These are phyloP conservation scores for Scelioninae gen. 1 DNA, from an alignment of 2,888 invertebrate genomes.

Conservation along the genomic window DNA sequence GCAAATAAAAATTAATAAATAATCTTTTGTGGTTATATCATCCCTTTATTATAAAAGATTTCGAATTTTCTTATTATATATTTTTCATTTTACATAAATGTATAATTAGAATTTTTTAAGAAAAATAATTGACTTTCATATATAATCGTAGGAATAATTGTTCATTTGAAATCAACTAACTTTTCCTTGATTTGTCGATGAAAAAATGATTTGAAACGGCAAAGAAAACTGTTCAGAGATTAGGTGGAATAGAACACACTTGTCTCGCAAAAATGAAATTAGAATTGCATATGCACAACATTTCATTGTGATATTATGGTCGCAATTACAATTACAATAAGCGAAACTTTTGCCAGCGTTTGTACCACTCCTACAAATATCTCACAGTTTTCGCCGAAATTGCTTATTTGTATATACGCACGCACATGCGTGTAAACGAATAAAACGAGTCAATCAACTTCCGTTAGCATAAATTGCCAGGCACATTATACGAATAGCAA, in stretches of 20 bases:
- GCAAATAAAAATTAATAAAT: too few species aligned
- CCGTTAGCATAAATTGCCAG: conserved; percentile 66
- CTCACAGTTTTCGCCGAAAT: conserved; percentile 1
- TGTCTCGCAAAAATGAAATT: conserved; percentile 21
- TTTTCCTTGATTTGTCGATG: not conserved
- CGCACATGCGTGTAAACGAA: too few species aligned
- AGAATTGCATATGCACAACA: conserved; percentile 16
- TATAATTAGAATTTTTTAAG: too few species aligned
- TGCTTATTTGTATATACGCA: too few species aligned
- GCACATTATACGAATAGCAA: conserved; percentile 60
- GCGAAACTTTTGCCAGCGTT: conserved; percentile 34
- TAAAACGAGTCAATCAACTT: too few species aligned
- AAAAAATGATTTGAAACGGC: conserved; percentile 11
- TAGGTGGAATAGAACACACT: conserved; percentile 27
- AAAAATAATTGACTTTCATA: not conserved
- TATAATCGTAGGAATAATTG: conserved; percentile 16
- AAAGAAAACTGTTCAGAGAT: conserved; percentile 8
- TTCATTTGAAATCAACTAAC: conserved; percentile 12
- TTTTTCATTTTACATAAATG: too few species aligned
- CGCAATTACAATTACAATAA: conserved; percentile 34
- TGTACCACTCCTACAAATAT: conserved; percentile 30
- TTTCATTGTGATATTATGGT: conserved; percentile 46
- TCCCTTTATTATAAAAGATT: too few species aligned
- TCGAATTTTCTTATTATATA: too few species aligned
- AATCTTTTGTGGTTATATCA: too few species aligned